These are phyloP conservation scores for Equus quagga DNA, from an alignment of 2,113 vertebrate species.

Conservation along the genomic window DNA sequence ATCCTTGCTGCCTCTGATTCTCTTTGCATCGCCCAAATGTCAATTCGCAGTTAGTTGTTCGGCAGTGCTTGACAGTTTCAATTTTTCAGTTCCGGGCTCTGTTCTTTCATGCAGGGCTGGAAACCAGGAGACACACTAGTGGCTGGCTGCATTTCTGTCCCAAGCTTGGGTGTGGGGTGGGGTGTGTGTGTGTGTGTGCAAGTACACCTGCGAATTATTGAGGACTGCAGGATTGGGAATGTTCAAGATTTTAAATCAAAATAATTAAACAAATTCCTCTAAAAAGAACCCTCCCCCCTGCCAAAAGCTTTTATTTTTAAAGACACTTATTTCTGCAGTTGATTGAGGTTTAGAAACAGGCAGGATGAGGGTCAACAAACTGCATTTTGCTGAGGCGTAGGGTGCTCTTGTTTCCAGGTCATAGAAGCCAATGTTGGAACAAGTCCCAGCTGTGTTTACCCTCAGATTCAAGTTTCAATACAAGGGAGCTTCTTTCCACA, in stretches of 20 bases:
- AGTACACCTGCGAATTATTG: not conserved
- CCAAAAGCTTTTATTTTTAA: slow-evolving; percentile 33
- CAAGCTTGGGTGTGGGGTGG: not conserved
- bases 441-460: slow-evolving; percentile 21
- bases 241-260: slow-evolving; percentile 62
- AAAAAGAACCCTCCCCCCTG: not conserved
- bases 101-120: not conserved
- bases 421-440: slow-evolving; percentile 35
- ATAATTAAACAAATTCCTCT: slow-evolving; percentile 40
- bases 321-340: slow-evolving; percentile 20
- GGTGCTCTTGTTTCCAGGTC: slow-evolving; percentile 30
- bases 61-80: slow-evolving; percentile 54
- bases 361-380: not conserved
- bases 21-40: slow-evolving; percentile 55
- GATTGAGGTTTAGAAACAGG: slow-evolving; percentile 44
- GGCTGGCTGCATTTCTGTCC: not conserved
- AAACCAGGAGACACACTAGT: not conserved
- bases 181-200: not conserved
- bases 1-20: slow-evolving; percentile 30
- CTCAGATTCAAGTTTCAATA: slow-evolving; percentile 56
- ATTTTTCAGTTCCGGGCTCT: slow-evolving; percentile 22
- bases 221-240: not conserved
- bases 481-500: slow-evolving; percentile 5
- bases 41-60: slow-evolving; percentile 46
- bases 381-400: not conserved